Evolutionary conservation across 2,113 vertebrate genomes (phyloP).

Genomic region (Leucosticte australis): DNA sequence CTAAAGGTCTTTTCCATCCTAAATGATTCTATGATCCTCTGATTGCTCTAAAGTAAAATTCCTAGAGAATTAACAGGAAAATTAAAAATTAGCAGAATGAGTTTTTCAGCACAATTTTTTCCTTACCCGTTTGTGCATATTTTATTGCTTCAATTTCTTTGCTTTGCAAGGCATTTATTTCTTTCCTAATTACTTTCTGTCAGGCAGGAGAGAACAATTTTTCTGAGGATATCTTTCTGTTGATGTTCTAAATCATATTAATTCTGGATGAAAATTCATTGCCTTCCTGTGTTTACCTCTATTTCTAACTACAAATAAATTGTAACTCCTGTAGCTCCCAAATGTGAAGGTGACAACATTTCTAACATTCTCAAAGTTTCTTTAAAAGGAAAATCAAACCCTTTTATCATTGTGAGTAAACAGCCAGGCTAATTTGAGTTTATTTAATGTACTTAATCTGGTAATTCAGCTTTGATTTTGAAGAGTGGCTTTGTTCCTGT

Average conservation of each 20-base stretch:
- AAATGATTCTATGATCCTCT: not conserved
- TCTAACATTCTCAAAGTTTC: not conserved
- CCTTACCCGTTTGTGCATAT: fast-evolving
- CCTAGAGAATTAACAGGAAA: not conserved
- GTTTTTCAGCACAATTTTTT: not conserved
- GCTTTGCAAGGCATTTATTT: not conserved
- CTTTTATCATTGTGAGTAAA: not conserved
- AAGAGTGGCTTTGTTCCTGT: not conserved
- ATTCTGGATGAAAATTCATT: not conserved
- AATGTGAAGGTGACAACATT: not conserved
- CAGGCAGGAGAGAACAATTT: not conserved
- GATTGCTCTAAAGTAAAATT: not conserved
- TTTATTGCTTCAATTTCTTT: not conserved
- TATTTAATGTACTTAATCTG: not conserved
- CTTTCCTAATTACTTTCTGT: not conserved
- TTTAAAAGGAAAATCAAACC: not conserved
- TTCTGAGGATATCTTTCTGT: not conserved
- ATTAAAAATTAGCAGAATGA: fast-evolving
- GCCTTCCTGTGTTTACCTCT: not conserved
- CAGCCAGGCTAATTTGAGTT: not conserved
- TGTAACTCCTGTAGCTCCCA: fast-evolving
- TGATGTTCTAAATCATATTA: not conserved
- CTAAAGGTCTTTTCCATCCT: not conserved
- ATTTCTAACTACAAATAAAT: not conserved
- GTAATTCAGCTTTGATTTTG: not conserved